Percentiles rank a stretch among this genome's conserved stretches.
Evolutionary conservation across 2,888 invertebrate genomes (phyloP).

Genomic region (Petrolisthes cinctipes): DNA sequence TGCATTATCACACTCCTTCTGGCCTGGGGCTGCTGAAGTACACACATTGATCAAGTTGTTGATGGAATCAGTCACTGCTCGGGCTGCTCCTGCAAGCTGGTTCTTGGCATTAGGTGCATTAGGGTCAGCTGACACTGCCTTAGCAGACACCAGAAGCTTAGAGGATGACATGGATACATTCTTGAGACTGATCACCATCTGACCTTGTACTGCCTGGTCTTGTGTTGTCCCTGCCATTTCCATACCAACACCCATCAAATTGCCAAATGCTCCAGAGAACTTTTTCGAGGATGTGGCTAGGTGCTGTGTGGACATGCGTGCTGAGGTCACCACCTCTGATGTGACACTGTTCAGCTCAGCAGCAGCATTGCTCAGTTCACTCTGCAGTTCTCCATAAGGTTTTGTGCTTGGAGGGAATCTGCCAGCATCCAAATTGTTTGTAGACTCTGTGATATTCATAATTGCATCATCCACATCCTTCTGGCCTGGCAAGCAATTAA

Average conservation of each 20-base stretch:
- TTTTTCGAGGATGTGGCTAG: conserved; percentile 82
- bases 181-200: conserved; percentile 88
- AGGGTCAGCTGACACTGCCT: conserved; percentile 90
- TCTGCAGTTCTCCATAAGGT: conserved; percentile 82
- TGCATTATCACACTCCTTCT: conserved; percentile 96
- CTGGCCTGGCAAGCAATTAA: conserved; percentile 92
- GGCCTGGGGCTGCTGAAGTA: conserved; percentile 92
- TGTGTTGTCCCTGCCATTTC: conserved; percentile 87
- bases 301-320: conserved; percentile 76
- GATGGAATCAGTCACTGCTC: conserved; percentile 88
- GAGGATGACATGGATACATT: conserved; percentile 89
- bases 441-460: conserved; percentile 80
- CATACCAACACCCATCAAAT: conserved; percentile 83
- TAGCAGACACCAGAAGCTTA: conserved; percentile 87
- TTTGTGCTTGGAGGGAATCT: conserved; percentile 82
- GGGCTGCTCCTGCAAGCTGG: conserved; percentile 86
- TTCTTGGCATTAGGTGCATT: conserved; percentile 91
- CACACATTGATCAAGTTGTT: conserved; percentile 89
- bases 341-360: conserved; percentile 86
- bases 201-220: conserved; percentile 81
- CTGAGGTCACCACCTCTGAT: conserved; percentile 83
- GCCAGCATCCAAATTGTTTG: conserved; percentile 76
- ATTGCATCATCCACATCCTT: conserved; percentile 92
- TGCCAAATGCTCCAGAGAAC: conserved; percentile 82
- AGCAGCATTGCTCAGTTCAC: conserved; percentile 86